phyloP scores from a whole-genome alignment of 2,888 invertebrate species.

The Parnassius smintheus region DNA sequence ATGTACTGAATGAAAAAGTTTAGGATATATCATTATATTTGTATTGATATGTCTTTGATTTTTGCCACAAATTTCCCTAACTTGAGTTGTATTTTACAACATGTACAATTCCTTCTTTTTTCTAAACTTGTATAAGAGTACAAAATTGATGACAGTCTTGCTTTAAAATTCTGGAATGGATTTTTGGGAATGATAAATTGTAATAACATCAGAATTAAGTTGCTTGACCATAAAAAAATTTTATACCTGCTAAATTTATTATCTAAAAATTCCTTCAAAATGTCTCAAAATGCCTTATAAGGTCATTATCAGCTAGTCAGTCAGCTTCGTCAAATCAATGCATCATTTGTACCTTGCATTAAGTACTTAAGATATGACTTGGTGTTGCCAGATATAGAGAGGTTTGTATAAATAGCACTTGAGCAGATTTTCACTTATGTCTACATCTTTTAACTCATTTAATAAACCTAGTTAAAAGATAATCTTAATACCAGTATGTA shows the following conservation, averaged over 20 bases:
- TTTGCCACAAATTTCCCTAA: background rate
- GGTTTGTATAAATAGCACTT: conserved; percentile 32
- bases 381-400: conserved; percentile 33
- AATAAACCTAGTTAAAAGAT: conserved; percentile 1
- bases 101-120: conserved; percentile 21
- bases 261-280: conserved; percentile 36
- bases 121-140: conserved; percentile 33
- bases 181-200: conserved; percentile 43
- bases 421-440: conserved; percentile 39
- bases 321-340: conserved; percentile 32
- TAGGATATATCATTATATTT: no score
- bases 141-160: conserved; percentile 3
- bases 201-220: conserved; percentile 29
- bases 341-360: conserved; percentile 20
- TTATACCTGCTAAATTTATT: conserved; percentile 17
- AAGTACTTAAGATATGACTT: conserved; percentile 48
- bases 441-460: background rate
- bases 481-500: conserved; percentile 7
- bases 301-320: conserved; percentile 45
- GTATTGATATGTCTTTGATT: background rate
- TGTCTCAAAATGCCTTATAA: conserved; percentile 31
- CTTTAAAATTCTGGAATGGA: conserved; percentile 41
- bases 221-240: conserved; percentile 7
- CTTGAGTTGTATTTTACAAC: background rate
- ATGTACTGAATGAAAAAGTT: no score